Conservation (phyloP, 30 jellyfish, hydroid and myxozoan species). For the Pelagia noctiluca region DNA sequence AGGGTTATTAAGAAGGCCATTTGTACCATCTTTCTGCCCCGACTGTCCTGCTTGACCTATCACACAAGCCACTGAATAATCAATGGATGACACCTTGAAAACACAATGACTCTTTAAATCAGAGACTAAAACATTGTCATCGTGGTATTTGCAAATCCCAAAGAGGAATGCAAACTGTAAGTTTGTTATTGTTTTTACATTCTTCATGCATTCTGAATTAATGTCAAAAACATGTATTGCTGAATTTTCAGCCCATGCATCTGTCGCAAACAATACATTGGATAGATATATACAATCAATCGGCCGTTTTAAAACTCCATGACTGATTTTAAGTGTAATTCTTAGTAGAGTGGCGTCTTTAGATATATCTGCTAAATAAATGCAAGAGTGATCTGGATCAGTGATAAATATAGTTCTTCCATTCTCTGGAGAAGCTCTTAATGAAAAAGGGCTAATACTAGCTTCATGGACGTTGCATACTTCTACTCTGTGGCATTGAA, state of each 20-base stretch:
- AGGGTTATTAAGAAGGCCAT: neutral
- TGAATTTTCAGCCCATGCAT: neutral
- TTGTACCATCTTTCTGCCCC: neutral
- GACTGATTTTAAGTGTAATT: neutral
- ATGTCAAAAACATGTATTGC: neutral
- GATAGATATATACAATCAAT: neutral
- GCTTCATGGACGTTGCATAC: neutral
- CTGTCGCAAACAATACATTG: neutral
- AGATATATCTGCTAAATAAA: neutral
- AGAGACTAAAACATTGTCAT: neutral
- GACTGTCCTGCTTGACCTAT: neutral
- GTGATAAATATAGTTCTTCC: neutral
- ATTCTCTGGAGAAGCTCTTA: neutral
- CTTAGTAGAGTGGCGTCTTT: neutral
- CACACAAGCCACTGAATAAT: neutral
- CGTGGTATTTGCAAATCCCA: neutral
- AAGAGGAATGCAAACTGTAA: neutral
- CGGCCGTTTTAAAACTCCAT: neutral
- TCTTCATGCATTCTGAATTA: neutral
- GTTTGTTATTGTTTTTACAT: neutral
- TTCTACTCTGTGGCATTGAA: neutral
- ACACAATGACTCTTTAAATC: neutral
- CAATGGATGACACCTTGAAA: neutral
- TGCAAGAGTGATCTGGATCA: neutral
- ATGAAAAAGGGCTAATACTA: neutral